Conservation (phyloP, 1,140 invertebrate genomes). For the Popillia japonica region DNA sequence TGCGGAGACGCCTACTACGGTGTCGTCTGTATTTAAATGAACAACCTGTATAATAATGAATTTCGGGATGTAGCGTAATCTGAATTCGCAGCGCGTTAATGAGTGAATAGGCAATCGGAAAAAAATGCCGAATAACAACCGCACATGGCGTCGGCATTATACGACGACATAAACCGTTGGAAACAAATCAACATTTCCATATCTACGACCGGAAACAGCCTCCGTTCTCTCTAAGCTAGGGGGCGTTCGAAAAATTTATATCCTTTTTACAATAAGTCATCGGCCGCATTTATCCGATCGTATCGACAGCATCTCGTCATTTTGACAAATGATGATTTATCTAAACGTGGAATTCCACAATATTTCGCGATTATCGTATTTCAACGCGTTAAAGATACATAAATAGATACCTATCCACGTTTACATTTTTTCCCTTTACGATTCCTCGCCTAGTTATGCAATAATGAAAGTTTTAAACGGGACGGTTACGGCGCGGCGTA, state of each 20-base stretch:
- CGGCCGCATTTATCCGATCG: slow-evolving; percentile 18
- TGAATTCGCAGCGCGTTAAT: slow-evolving; percentile 13
- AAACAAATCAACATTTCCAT: slow-evolving; percentile 33
- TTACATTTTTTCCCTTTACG: too few relatives aligned
- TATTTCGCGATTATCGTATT: too few relatives aligned
- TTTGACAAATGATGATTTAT: slow-evolving; percentile 29
- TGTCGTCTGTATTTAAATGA: too few relatives aligned
- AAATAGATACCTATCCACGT: too few relatives aligned
- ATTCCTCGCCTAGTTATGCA: too few relatives aligned
- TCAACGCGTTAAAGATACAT: too few relatives aligned
- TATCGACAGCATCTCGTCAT: slow-evolving; percentile 23
- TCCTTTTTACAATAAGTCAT: slow-evolving; percentile 33
- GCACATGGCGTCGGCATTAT: not conserved
- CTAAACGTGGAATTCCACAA: not conserved
- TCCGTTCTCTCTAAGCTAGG: not conserved
- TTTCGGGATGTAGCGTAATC: too few relatives aligned
- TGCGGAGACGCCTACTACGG: not conserved
- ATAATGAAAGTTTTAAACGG: too few relatives aligned
- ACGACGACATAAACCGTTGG: slow-evolving; percentile 23
- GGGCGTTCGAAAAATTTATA: slow-evolving; percentile 10
- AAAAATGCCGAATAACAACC: slow-evolving; percentile 1
- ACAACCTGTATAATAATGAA: too few relatives aligned
- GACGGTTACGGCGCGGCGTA: too few relatives aligned
- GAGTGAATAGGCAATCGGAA: slow-evolving; percentile 23
- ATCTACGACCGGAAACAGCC: slow-evolving; percentile 3